phyloP scores from a whole-genome alignment of 2,113 vertebrate genomes.

The Clupea harengus region DNA sequence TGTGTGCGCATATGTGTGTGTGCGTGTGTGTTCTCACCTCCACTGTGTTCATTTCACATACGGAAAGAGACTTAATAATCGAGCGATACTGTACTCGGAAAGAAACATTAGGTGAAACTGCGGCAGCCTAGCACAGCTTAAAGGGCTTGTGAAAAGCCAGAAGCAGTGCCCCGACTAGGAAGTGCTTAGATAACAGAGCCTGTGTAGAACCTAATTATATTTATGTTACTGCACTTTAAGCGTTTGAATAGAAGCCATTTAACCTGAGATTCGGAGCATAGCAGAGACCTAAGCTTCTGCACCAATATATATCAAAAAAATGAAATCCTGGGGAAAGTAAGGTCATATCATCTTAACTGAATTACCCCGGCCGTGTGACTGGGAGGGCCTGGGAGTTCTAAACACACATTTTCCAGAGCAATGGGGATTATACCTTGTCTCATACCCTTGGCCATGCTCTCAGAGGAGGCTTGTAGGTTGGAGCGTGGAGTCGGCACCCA shows the following conservation, averaged over 20 bases:
- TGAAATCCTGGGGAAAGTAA: constrained; percentile 65
- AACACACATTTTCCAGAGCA: constrained; percentile 57
- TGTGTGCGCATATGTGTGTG: background rate
- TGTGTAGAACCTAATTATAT: constrained; percentile 77
- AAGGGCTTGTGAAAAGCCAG: constrained; percentile 66
- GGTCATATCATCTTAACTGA: constrained; percentile 61
- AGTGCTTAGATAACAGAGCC: constrained; percentile 67
- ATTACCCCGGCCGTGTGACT: constrained; percentile 59
- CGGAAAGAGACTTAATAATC: constrained; percentile 40
- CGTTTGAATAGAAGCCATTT: constrained; percentile 68
- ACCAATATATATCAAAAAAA: constrained; percentile 41
- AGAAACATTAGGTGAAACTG: constrained; percentile 51
- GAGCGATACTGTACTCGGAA: constrained; percentile 37
- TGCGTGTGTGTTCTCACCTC: background rate
- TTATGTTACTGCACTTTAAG: constrained; percentile 57
- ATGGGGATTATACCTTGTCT: constrained; percentile 63
- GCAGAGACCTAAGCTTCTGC: constrained; percentile 56
- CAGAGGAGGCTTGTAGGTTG: background rate
- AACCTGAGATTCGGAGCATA: constrained; percentile 73
- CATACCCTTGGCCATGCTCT: constrained; percentile 35
- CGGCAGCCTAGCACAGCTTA: constrained; percentile 58
- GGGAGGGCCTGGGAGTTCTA: constrained; percentile 50
- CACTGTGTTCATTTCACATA: background rate
- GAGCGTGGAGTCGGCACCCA: background rate
- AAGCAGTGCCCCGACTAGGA: constrained; percentile 57